Evolutionary conservation across 2,888 invertebrate genomes (phyloP), one percentile per base, ranked within the genome.

Genomic region (Sesia bembeciformis): DNA sequence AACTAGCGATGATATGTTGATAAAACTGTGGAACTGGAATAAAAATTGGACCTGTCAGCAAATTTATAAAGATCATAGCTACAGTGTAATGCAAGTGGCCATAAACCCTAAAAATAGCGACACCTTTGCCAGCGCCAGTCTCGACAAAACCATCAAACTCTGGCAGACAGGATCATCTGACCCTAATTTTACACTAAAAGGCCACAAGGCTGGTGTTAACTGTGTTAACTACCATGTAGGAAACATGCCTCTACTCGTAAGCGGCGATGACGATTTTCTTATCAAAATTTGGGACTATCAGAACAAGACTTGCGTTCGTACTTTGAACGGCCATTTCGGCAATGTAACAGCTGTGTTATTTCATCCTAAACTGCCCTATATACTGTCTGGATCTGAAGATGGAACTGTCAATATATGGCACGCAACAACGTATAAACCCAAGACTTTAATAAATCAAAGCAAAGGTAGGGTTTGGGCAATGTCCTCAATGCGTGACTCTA

Each of bases 211-310:
- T 75, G 98, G 98, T 53, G 96, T 97, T 0, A 98, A 98, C 77
- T 97, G 97, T 80, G 95, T 98, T 0, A 97, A 50, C 7, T 50
- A 23, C 50, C 50, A 39, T 38, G 42, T 5, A 42, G 39, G 5
- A 3, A 39, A 39, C 39, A 50, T 38, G 38, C 50, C 50, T 5
- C 38, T 38, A 23, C 38, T 50, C 7, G 39, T 39, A 4, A 97
- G 97, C 6, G 98, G 98, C 5, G 97, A 97, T 52, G 98, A 98
- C 78, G 98, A 98, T 81, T 92, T 96, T 54, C 87, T 94, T 43
- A 96, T 97, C 0, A 98, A 97, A 84, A 97, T 98, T 63, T 98
- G 98, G 98, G 98, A 98, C 76, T 98, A 98, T 79, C 95, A 98
- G 80, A 98, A 97, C 78, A 98, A 98, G 97, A 50, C 39, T 3